Conservation (phyloP, 2,888 invertebrate genomes). For the Thera britannica region DNA sequence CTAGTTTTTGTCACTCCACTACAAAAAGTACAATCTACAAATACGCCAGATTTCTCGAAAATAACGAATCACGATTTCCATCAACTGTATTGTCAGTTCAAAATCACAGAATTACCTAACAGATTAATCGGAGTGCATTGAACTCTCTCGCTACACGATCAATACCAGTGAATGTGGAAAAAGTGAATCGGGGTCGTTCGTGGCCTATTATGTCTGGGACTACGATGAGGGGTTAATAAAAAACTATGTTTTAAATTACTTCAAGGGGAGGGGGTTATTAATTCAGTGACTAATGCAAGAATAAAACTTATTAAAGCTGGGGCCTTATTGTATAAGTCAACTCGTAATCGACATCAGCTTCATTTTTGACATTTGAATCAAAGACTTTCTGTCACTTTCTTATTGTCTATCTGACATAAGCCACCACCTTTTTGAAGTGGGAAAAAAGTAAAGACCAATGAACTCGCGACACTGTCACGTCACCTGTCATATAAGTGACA, state of each 20-base stretch:
- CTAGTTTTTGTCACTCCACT: not conserved
- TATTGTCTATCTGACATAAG: too few relatives aligned
- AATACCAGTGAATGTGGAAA: conserved; percentile 35
- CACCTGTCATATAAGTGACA: too few relatives aligned
- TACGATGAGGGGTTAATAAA: not conserved
- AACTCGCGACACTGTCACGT: too few relatives aligned
- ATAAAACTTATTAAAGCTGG: too few relatives aligned
- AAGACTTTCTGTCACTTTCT: too few relatives aligned
- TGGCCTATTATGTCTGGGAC: conserved; percentile 19
- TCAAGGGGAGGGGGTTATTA: not conserved
- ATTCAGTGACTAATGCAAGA: too few relatives aligned
- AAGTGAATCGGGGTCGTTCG: conserved; percentile 27
- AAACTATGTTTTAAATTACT: not conserved
- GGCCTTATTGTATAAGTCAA: too few relatives aligned
- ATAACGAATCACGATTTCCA: conserved; percentile 35
- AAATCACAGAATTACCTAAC: conserved; percentile 41
- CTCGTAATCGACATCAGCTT: too few relatives aligned
- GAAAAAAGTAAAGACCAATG: too few relatives aligned
- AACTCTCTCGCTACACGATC: conserved; percentile 34
- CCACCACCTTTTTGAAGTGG: too few relatives aligned
- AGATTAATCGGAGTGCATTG: conserved; percentile 34
- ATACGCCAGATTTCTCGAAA: conserved; percentile 24
- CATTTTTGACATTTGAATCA: too few relatives aligned
- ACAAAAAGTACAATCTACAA: conserved; percentile 16
- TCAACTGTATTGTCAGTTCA: conserved; percentile 33